Percentiles rank a stretch among this genome's conserved stretches.
phyloP scores from a whole-genome alignment of 2,113 vertebrate species.

The Petrocephalus microphthalmus region DNA sequence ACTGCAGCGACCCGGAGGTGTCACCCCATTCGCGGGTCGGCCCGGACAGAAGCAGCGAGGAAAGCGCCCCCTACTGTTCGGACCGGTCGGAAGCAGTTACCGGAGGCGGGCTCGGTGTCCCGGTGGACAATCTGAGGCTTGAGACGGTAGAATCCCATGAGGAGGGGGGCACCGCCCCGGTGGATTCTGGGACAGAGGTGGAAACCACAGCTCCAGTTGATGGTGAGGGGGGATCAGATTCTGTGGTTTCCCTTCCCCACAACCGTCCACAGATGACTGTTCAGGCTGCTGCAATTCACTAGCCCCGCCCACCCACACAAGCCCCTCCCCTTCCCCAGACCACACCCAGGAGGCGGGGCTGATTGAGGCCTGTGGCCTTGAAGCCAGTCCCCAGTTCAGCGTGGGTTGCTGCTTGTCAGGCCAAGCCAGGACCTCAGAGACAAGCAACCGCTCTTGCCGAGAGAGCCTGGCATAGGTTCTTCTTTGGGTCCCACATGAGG shows the following conservation, averaged over 20 bases:
- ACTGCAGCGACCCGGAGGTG: not conserved
- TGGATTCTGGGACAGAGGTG: not conserved
- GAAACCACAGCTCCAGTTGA: not conserved
- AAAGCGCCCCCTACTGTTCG: not conserved
- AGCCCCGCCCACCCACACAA: not conserved
- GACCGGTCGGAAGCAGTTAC: not conserved
- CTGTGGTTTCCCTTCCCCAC: not conserved
- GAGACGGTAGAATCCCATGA: not conserved
- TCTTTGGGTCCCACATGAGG: not conserved
- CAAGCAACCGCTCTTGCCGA: not conserved
- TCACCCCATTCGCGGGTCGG: not conserved
- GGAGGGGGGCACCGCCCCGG: not conserved
- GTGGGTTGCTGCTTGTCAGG: not conserved
- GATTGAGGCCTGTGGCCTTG: not conserved
- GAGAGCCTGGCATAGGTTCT: not conserved
- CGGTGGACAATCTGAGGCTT: not conserved
- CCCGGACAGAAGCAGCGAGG: conserved; percentile 14
- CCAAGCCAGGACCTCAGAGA: not conserved
- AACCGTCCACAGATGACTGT: not conserved
- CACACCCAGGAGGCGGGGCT: not conserved
- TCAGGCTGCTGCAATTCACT: not conserved
- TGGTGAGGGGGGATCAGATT: not conserved
- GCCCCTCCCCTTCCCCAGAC: not conserved
- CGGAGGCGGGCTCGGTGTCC: not conserved
- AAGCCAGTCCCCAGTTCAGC: not conserved